phyloP scores from a whole-genome alignment of 2,113 vertebrate genomes.

The Colinus virginianus region DNA sequence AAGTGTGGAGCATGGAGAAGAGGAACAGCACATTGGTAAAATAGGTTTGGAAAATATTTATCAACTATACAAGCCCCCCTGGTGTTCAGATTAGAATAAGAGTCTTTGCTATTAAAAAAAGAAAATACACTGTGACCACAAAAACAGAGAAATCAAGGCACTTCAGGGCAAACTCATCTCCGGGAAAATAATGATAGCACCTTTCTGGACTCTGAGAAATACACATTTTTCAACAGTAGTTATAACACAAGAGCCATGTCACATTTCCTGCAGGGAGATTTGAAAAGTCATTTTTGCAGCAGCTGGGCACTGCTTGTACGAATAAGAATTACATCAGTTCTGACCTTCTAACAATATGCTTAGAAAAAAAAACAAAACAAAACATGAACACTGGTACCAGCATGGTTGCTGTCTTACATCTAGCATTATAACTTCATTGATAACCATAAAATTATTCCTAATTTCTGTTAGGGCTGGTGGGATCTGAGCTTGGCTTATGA shows the following conservation, averaged over 20 bases:
- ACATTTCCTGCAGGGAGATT: slow-evolving; percentile 40
- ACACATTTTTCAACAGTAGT: background rate
- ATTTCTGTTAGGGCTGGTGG: background rate
- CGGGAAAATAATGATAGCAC: background rate
- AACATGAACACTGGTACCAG: background rate
- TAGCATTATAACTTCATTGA: background rate
- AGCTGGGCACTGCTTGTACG: slow-evolving; percentile 27
- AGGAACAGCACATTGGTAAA: background rate
- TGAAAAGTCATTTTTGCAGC: slow-evolving; percentile 42
- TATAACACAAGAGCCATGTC: slow-evolving; percentile 7
- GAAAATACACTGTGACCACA: background rate
- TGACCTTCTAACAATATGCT: slow-evolving; percentile 55
- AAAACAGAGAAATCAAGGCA: background rate
- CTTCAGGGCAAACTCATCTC: background rate
- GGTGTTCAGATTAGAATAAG: background rate
- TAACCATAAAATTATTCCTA: slow-evolving; percentile 14
- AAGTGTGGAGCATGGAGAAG: background rate
- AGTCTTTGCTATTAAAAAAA: background rate
- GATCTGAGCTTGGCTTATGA: background rate
- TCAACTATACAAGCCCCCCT: background rate
- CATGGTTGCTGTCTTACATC: background rate
- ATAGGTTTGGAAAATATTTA: background rate
- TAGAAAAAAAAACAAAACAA: background rate
- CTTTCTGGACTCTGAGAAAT: background rate
- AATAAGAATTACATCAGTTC: slow-evolving; percentile 44